Evolutionary conservation across 1,140 invertebrate species (phyloP).

Genomic region (Tribolium madens): DNA sequence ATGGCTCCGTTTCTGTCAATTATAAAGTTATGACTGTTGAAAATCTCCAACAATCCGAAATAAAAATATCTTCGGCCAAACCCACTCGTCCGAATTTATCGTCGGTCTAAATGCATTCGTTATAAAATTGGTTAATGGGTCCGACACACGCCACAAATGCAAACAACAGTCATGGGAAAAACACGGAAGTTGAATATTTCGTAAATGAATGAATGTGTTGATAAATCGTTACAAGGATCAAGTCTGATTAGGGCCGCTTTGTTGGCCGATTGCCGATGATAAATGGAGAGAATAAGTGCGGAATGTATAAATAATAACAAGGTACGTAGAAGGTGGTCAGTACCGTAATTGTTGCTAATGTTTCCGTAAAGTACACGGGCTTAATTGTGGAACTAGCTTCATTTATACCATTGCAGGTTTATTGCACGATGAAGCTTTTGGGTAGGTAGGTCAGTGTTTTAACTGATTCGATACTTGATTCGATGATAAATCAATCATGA

Average conservation of each 20-base stretch:
- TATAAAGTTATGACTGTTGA: background rate
- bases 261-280: background rate
- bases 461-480: background rate
- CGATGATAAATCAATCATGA: background rate
- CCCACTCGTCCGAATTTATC: slow-evolving; percentile 11
- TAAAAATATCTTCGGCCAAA: slow-evolving; percentile 1
- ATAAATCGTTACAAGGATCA: background rate
- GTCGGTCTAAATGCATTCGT: slow-evolving; percentile 19
- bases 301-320: slow-evolving; percentile 52
- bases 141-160: slow-evolving; percentile 23
- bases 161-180: slow-evolving; percentile 2
- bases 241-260: background rate
- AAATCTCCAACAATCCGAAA: background rate
- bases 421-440: background rate
- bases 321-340: slow-evolving; percentile 42
- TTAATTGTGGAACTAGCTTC: slow-evolving; percentile 50
- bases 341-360: slow-evolving; percentile 53
- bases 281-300: slow-evolving; percentile 23
- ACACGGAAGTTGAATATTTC: background rate
- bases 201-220: background rate
- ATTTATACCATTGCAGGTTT: slow-evolving; percentile 45
- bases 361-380: slow-evolving; percentile 48
- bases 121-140: slow-evolving; percentile 35
- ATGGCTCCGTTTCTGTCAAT: background rate
- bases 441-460: background rate